Conservation (phyloP, 1,140 invertebrate genomes). For the Heterodera carotae region DNA sequence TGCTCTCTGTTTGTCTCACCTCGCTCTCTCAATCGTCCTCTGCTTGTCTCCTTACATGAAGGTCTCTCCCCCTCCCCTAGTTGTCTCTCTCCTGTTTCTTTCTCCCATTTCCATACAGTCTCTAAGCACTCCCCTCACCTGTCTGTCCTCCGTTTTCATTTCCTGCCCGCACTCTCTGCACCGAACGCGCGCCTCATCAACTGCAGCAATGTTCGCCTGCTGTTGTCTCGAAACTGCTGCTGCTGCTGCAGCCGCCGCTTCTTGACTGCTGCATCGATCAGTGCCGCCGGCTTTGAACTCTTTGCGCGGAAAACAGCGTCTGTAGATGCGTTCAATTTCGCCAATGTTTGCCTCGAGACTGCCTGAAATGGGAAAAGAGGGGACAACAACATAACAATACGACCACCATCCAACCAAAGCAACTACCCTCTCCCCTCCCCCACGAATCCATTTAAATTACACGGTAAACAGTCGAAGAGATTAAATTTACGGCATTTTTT, state of each 20-base stretch:
- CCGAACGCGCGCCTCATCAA: conserved; percentile 47
- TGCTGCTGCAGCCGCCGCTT: conserved; percentile 9
- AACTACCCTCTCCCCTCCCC: no score
- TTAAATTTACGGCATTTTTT: no score
- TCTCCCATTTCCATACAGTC: background rate
- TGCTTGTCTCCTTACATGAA: no score
- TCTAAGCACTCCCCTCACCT: conserved; percentile 24
- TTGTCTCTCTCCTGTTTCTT: no score
- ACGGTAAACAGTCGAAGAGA: no score
- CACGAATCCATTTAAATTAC: background rate
- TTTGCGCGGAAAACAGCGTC: conserved; percentile 53
- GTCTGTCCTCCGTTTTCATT: conserved; percentile 58
- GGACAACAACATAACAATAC: no score
- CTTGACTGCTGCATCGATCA: conserved; percentile 10
- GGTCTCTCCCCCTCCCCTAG: no score
- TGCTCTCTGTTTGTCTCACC: no score
- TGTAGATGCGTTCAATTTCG: conserved; percentile 50
- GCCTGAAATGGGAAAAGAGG: background rate
- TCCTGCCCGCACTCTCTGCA: conserved; percentile 53
- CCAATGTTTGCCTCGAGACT: conserved; percentile 49
- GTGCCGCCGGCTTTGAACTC: conserved; percentile 47
- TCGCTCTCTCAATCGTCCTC: no score
- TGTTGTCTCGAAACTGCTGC: conserved; percentile 19
- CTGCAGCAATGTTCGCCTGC: no score
- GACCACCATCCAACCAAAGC: no score